Evolutionary conservation across 2,797 vertebrate genomes (phyloP).

Genomic region (Rhabdomys pumilio): DNA sequence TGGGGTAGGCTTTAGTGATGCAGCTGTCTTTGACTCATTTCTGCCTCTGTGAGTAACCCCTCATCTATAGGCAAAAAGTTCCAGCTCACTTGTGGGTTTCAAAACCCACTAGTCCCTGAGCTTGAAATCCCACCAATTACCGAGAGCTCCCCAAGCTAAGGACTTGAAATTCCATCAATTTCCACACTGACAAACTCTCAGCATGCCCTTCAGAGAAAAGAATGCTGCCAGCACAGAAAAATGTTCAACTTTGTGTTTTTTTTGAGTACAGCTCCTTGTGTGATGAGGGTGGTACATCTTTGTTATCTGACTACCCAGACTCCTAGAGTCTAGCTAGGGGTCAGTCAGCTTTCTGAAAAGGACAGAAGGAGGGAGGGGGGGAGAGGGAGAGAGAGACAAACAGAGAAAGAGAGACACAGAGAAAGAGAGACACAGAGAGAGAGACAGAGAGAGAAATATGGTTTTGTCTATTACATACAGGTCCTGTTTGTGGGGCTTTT

Average conservation of each 20-base stretch:
- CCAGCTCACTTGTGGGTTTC: background rate
- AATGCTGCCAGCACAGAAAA: constrained; percentile 26
- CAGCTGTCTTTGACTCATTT: background rate
- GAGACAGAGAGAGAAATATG: background rate
- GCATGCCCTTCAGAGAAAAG: background rate
- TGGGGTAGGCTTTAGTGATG: background rate
- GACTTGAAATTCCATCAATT: background rate
- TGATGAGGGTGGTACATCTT: background rate
- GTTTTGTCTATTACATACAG: background rate
- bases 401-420: no score
- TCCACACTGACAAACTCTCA: background rate
- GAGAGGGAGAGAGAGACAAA: background rate
- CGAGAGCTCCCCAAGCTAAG: background rate
- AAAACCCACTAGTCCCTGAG: background rate
- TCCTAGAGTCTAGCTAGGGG: background rate
- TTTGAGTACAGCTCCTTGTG: constrained; percentile 4
- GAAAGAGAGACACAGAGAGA: no score
- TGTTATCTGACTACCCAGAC: background rate
- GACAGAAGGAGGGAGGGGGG: background rate
- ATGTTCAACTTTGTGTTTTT: constrained; percentile 24
- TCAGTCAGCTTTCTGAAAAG: constrained; percentile 41
- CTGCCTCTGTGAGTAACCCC: background rate
- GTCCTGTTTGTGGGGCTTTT: background rate
- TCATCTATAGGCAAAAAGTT: background rate
- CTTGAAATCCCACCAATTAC: background rate